phyloP scores from a whole-genome alignment of 2,113 vertebrate species.

The Amphiprion percula region DNA sequence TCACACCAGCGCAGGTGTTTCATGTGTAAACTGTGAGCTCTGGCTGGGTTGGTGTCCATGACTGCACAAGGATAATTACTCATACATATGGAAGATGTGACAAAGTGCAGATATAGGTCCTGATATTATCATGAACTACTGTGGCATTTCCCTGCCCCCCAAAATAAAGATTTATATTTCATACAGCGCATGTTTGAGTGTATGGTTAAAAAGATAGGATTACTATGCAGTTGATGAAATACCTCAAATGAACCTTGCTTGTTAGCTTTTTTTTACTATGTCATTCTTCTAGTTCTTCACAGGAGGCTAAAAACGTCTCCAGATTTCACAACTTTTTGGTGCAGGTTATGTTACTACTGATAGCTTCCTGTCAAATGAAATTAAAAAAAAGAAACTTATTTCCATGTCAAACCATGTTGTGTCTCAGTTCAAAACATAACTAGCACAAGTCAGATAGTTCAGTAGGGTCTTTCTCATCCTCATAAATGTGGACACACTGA shows the following conservation, averaged over 20 bases:
- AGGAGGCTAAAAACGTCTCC: neutral
- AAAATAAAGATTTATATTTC: too few relatives aligned
- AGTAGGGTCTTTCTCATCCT: slow-evolving; percentile 21
- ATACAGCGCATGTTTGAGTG: too few relatives aligned
- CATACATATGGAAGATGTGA: neutral
- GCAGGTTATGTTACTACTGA: neutral
- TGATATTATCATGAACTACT: too few relatives aligned
- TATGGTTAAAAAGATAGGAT: too few relatives aligned
- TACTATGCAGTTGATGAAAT: too few relatives aligned
- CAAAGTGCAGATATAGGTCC: too few relatives aligned
- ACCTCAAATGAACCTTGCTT: too few relatives aligned
- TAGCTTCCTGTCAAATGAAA: slow-evolving; percentile 8
- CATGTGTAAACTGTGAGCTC: neutral
- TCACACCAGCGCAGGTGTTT: neutral
- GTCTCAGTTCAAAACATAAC: slow-evolving; percentile 12
- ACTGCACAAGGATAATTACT: too few relatives aligned
- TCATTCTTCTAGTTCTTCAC: too few relatives aligned
- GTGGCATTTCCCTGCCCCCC: too few relatives aligned
- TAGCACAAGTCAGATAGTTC: slow-evolving; percentile 31
- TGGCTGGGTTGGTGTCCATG: neutral
- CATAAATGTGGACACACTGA: slow-evolving; percentile 6
- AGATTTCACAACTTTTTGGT: neutral
- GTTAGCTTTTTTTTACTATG: too few relatives aligned
- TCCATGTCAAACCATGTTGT: neutral
- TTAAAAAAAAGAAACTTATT: neutral